phyloP scores from a whole-genome alignment of 2,888 invertebrate species.

The Clepsis dumicolana region DNA sequence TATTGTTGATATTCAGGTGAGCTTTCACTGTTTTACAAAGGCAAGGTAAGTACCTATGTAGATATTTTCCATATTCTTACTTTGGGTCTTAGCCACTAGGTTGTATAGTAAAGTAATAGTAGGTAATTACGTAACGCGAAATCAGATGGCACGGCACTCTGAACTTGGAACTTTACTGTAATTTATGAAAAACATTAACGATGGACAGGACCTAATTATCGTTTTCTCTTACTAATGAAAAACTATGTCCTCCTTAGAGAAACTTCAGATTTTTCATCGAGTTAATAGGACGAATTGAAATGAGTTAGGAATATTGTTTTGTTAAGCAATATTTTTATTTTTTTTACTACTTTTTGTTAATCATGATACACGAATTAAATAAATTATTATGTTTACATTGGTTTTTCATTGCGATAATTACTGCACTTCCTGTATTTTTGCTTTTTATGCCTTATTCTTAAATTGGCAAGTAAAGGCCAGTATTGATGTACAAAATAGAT shows the following conservation, averaged over 20 bases:
- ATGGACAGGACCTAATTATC: not conserved
- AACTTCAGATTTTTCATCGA: not conserved
- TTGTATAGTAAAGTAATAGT: not conserved
- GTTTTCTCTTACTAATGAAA: not conserved
- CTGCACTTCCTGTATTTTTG: not conserved
- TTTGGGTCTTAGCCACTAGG: not conserved
- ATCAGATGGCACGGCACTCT: not conserved
- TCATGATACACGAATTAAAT: not conserved
- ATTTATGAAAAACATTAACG: too few relatives aligned
- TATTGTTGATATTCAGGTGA: not conserved
- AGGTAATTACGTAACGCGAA: not conserved
- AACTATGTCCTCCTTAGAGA: not conserved
- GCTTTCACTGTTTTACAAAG: not conserved
- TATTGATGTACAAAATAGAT: too few relatives aligned
- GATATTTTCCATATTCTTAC: not conserved
- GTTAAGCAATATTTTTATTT: conserved; percentile 3
- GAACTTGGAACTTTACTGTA: too few relatives aligned
- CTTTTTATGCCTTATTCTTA: too few relatives aligned
- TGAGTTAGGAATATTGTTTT: not conserved
- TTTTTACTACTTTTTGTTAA: not conserved
- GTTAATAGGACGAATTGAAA: too few relatives aligned
- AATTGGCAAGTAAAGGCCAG: too few relatives aligned
- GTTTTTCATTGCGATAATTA: conserved; percentile 1
- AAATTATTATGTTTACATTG: not conserved
- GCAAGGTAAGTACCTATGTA: not conserved